Percentiles rank a stretch among this genome's conserved stretches.
These are phyloP conservation scores for Adelges cooleyi DNA, from an alignment of 1,140 invertebrate genomes.

Conservation along the genomic window DNA sequence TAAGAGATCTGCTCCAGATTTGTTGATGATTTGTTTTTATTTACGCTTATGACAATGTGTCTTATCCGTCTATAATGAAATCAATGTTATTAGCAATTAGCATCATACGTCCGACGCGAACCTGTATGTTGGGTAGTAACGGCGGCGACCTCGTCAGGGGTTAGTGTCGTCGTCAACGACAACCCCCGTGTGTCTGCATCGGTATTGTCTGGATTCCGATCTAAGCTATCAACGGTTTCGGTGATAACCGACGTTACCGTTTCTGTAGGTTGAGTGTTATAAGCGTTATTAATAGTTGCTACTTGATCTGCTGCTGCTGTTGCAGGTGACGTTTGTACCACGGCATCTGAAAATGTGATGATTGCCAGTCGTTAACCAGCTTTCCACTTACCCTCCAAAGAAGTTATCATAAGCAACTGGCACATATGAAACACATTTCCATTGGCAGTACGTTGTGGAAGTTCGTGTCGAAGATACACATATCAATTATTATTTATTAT, in stretches of 20 bases:
- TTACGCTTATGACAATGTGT: too few relatives aligned
- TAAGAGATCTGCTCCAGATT: too few relatives aligned
- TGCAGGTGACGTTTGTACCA: slow-evolving; percentile 14
- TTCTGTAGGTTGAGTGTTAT: slow-evolving; percentile 20
- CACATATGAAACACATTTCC: too few relatives aligned
- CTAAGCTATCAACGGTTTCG: slow-evolving; percentile 12
- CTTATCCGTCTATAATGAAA: too few relatives aligned
- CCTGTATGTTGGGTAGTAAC: slow-evolving; percentile 9
- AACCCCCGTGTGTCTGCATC: slow-evolving; percentile 13
- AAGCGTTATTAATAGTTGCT: slow-evolving; percentile 21
- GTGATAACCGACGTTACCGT: neutral
- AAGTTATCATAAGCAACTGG: neutral
- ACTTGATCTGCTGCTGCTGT: slow-evolving; percentile 1
- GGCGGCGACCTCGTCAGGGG: slow-evolving; percentile 13
- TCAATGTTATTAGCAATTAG: too few relatives aligned
- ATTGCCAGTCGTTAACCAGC: neutral
- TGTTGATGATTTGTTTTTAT: too few relatives aligned
- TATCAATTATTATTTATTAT: too few relatives aligned
- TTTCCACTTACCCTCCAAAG: too few relatives aligned
- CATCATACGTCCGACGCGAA: slow-evolving; percentile 20
- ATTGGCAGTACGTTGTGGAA: too few relatives aligned
- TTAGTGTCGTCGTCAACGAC: slow-evolving; percentile 8
- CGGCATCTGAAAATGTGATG: slow-evolving; percentile 23
- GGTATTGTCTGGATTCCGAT: slow-evolving; percentile 26
- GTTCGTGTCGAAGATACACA: too few relatives aligned